Percentiles rank a stretch among this genome's conserved stretches.
These are phyloP conservation scores for Pyrocephalus nanus DNA, from an alignment of 2,797 vertebrate species.

Conservation along the genomic window DNA sequence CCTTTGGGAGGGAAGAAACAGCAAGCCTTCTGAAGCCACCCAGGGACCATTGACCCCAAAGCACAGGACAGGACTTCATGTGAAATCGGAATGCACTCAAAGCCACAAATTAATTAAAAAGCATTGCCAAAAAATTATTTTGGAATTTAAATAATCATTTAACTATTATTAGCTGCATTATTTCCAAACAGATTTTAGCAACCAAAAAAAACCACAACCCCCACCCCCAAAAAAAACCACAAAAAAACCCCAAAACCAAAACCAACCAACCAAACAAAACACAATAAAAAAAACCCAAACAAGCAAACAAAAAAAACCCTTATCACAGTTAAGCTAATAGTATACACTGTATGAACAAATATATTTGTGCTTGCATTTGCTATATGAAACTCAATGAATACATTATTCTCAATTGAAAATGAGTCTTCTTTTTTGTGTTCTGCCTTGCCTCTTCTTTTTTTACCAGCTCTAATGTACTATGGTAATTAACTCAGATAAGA, in stretches of 20 bases:
- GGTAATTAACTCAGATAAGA: slow-evolving; percentile 22
- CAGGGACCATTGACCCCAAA: background rate
- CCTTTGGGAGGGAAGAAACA: background rate
- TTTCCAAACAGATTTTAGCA: background rate
- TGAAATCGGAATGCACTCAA: background rate
- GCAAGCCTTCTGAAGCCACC: accelerated
- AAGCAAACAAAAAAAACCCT: too few relatives aligned
- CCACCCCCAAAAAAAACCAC: too few relatives aligned
- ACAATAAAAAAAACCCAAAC: background rate
- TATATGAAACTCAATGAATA: background rate
- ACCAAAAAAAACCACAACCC: background rate
- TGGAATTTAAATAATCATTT: background rate
- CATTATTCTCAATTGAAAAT: background rate
- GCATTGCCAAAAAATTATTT: background rate
- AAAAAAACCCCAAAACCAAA: too few relatives aligned
- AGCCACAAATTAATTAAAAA: background rate
- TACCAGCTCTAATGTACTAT: background rate
- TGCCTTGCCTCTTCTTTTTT: background rate
- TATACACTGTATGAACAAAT: background rate
- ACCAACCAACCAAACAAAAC: too few relatives aligned
- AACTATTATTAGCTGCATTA: background rate
- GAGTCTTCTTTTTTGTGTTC: background rate
- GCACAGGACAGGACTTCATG: background rate
- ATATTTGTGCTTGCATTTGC: background rate
- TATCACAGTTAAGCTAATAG: background rate